Evolutionary conservation across 2,888 invertebrate species (phyloP), one percentile per base, ranked within the genome.

Genomic region (Lissocephala sabroskyi): DNA sequence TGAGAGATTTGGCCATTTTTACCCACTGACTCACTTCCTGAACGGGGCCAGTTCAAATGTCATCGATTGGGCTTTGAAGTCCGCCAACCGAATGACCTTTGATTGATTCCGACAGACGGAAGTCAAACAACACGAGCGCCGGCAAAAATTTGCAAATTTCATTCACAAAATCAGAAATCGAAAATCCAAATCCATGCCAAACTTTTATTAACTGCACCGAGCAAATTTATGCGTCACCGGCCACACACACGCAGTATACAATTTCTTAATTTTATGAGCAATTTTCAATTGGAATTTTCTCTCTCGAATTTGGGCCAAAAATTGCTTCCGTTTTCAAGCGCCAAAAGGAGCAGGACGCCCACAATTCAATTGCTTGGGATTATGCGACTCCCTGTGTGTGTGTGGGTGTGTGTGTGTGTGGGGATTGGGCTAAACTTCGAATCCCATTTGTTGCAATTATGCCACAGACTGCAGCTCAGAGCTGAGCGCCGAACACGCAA

Each of bases 61-160:
- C 59, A 51, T 40, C 41, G 36, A 48, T 19, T 30, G 13, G 14
- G 14, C 70, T 65, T 74, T 74, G 75, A 74, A 60, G 60, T 65
- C 16, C 16, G 28, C 16, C 1, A 10, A 42, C 3, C 32, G 17
- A 47, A 29, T 41, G 33, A 28, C 17, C 52, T 57, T 56, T 62
- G 50, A 59, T 70, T 56, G 57, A 52, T 56, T 53, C 56, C 35
- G 53, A 52, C 44, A 46, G 41, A 36, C 64, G 73, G 73, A 66
- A 71, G 45, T 57, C 51, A 43, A 45, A 59, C 52, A 44, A 54
- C 40, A 55, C 37, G 46, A 33, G 18, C 13, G n/a, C 13, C 16
- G 14, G 16, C 16, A 14, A n/a, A 14, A 36, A 16, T 47, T 28
- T 7, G 16, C 37, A 29, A 46, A 49, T 59, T 62, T 61, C 56